phyloP scores from a whole-genome alignment of 1,140 invertebrate genomes.

The Drosophila albomicans region DNA sequence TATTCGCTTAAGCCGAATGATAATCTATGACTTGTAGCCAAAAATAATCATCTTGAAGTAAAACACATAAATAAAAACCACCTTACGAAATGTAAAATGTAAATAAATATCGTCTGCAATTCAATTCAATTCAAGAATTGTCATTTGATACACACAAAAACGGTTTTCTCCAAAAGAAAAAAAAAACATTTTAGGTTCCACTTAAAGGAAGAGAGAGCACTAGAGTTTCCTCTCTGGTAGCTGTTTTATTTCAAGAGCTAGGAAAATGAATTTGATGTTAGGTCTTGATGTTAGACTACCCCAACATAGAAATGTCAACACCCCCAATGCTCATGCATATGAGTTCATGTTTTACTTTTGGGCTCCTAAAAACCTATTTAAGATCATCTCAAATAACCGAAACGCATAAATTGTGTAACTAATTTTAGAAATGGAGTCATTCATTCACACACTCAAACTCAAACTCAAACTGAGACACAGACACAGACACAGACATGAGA shows the following conservation, averaged over 20 bases:
- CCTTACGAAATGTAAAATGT: neutral
- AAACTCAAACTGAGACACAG: neutral
- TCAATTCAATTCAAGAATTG: slow-evolving; percentile 7
- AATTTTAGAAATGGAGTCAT: slow-evolving; percentile 33
- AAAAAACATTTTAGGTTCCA: slow-evolving; percentile 29
- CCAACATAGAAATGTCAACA: slow-evolving; percentile 51
- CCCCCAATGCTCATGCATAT: slow-evolving; percentile 23
- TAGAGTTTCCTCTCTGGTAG: slow-evolving; percentile 25
- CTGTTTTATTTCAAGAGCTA: slow-evolving; percentile 1
- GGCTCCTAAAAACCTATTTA: slow-evolving; percentile 37
- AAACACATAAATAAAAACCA: neutral
- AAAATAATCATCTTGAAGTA: too few species aligned
- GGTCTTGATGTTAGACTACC: slow-evolving; percentile 1
- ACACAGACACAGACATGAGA: neutral
- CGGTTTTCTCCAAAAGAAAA: neutral
- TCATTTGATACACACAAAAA: slow-evolving; percentile 35
- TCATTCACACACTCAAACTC: neutral
- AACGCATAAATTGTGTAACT: slow-evolving; percentile 45
- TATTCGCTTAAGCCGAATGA: too few species aligned
- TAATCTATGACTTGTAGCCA: too few species aligned
- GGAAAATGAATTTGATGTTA: slow-evolving; percentile 8
- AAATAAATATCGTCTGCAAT: neutral
- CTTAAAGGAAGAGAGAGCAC: slow-evolving; percentile 3
- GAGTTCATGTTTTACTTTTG: slow-evolving; percentile 26
- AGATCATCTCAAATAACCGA: slow-evolving; percentile 42